Conservation (phyloP, 2,113 vertebrate species). For the Atrichornis clamosus region DNA sequence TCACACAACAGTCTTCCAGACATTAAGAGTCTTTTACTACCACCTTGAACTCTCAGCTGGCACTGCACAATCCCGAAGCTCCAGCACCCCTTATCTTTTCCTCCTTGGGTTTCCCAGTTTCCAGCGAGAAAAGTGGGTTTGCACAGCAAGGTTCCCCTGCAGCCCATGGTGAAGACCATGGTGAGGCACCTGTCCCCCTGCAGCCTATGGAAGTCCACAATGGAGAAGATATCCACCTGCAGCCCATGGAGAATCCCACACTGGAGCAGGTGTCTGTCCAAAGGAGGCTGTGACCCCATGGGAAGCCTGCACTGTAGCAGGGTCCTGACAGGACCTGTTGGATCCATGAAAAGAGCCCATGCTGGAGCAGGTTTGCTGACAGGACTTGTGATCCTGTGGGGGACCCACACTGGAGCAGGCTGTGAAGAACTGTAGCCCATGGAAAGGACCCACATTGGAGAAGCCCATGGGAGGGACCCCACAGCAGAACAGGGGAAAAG, state of each 20-base stretch:
- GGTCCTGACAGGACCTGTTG: background rate
- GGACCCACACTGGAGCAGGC: background rate
- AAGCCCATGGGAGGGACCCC: background rate
- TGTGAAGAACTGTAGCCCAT: background rate
- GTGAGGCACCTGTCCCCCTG: background rate
- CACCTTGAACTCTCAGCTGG: background rate
- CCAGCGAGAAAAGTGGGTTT: background rate
- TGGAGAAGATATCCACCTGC: background rate
- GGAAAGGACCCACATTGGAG: background rate
- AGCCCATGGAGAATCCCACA: background rate
- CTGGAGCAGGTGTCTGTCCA: background rate
- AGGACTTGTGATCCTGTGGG: background rate
- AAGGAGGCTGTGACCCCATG: accelerated
- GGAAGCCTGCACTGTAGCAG: accelerated
- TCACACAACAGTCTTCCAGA: background rate
- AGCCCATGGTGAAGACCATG: background rate
- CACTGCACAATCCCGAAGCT: background rate
- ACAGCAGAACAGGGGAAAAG: background rate
- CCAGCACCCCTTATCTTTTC: background rate
- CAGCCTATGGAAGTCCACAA: background rate
- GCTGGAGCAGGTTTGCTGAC: background rate
- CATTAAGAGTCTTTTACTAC: background rate
- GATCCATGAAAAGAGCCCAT: background rate
- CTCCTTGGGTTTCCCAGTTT: background rate
- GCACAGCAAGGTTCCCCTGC: background rate